phyloP scores from a whole-genome alignment of 2,888 invertebrate species.

The Agonum fuliginosum region DNA sequence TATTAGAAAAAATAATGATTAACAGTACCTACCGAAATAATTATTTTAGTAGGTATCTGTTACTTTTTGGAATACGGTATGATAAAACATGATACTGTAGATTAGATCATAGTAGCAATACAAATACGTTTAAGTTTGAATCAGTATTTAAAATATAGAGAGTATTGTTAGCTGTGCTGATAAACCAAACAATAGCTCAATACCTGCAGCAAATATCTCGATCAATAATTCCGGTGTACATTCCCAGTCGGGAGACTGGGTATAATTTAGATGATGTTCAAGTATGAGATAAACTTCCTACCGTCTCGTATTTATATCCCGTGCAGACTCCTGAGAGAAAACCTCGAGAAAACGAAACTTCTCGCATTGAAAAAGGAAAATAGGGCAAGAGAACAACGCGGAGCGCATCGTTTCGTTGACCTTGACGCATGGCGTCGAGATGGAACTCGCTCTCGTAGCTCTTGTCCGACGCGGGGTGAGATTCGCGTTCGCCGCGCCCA shows the following conservation, averaged over 20 bases:
- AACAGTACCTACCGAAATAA: no score
- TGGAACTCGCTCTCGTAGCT: neutral
- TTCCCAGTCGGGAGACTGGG: neutral
- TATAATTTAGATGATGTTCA: neutral
- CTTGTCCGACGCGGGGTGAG: neutral
- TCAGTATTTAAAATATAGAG: no score
- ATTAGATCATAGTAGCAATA: no score
- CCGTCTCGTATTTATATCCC: neutral
- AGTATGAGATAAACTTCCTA: neutral
- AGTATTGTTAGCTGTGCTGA: no score
- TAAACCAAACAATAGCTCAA: no score
- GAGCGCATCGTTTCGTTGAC: neutral
- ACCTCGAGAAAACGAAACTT: constrained; percentile 1
- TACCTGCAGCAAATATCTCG: no score
- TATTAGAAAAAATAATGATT: no score
- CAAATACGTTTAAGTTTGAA: no score
- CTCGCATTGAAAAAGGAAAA: neutral
- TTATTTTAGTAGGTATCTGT: no score
- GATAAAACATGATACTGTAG: no score
- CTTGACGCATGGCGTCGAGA: neutral
- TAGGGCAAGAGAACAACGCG: neutral
- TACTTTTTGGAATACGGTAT: no score
- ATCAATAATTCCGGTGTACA: neutral
- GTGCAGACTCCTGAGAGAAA: constrained; percentile 2
- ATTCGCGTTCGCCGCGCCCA: constrained; percentile 12